Conservation (phyloP, 2,113 vertebrate genomes). For the Callopanchax toddi region DNA sequence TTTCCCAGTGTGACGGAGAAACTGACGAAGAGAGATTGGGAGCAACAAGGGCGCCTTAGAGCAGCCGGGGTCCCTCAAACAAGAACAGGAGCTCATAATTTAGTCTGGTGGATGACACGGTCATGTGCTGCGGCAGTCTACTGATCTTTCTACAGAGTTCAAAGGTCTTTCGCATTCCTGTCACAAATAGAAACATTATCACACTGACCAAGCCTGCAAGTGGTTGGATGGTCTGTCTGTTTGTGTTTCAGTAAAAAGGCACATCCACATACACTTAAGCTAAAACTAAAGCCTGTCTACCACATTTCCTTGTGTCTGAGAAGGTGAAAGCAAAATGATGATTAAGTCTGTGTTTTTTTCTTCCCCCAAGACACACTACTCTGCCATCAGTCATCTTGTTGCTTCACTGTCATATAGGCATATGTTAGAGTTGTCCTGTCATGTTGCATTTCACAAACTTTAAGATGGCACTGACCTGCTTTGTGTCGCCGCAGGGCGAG, state of each 20-base stretch:
- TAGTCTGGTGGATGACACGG: conserved; percentile 40
- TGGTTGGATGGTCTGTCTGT: conserved; percentile 10
- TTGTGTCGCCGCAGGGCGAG: conserved; percentile 61
- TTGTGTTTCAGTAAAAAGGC: not conserved
- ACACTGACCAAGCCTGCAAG: conserved; percentile 3
- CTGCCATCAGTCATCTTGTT: conserved; percentile 72
- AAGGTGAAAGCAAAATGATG: conserved; percentile 15
- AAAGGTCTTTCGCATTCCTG: conserved; percentile 44
- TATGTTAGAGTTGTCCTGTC: conserved; percentile 73
- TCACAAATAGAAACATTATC: conserved; percentile 11
- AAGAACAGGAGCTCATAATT: conserved; percentile 41
- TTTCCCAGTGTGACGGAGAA: conserved; percentile 17
- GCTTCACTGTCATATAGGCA: conserved; percentile 71
- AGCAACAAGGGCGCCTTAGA: conserved; percentile 43
- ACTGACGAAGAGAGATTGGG: conserved; percentile 19
- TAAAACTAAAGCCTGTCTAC: not conserved
- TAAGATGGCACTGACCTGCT: conserved; percentile 75
- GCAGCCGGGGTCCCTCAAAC: conserved; percentile 32
- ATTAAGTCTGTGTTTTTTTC: conserved; percentile 28
- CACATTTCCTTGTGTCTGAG: not conserved
- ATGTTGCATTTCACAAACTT: conserved; percentile 75
- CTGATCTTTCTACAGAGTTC: conserved; percentile 23
- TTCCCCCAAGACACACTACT: conserved; percentile 49
- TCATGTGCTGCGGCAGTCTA: conserved; percentile 6
- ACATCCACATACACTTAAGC: not conserved